Percentiles rank a stretch among this genome's conserved stretches.
Conservation (phyloP, 2,888 invertebrate genomes). For the Cosmia pyralina region DNA sequence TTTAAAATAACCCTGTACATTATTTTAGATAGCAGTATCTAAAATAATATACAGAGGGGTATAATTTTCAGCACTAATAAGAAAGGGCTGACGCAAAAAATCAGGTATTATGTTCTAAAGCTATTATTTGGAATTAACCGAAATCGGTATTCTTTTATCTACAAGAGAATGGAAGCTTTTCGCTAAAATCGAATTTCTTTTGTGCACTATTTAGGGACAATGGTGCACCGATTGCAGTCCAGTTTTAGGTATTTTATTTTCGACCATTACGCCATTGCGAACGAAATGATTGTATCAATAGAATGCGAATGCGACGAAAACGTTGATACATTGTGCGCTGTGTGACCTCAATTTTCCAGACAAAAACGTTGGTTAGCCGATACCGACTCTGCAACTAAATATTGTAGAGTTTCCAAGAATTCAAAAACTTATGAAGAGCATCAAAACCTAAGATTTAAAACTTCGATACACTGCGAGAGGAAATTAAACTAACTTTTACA, state of each 20-base stretch:
- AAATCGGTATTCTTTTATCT: constrained; percentile 70
- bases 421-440: constrained; percentile 52
- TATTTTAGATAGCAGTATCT: too few relatives aligned
- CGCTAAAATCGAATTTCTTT: constrained; percentile 81
- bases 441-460: constrained; percentile 52
- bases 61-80: too few relatives aligned
- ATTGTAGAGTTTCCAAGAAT: constrained; percentile 45
- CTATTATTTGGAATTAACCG: constrained; percentile 60
- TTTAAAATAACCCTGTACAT: too few relatives aligned
- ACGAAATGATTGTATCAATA: constrained; percentile 82
- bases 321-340: constrained; percentile 67
- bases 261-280: constrained; percentile 82
- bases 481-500: constrained; percentile 61
- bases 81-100: too few relatives aligned
- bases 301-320: constrained; percentile 73
- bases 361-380: constrained; percentile 47
- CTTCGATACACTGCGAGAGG: constrained; percentile 51
- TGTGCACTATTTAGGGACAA: constrained; percentile 85
- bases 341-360: constrained; percentile 57
- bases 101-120: background rate
- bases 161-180: constrained; percentile 71
- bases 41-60: too few relatives aligned
- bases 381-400: constrained; percentile 35
- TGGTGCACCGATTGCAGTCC: constrained; percentile 84
- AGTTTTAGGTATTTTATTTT: constrained; percentile 84